Evolutionary conservation across 2,888 invertebrate genomes (phyloP).

Genomic region (Dromius quadrimaculatus): DNA sequence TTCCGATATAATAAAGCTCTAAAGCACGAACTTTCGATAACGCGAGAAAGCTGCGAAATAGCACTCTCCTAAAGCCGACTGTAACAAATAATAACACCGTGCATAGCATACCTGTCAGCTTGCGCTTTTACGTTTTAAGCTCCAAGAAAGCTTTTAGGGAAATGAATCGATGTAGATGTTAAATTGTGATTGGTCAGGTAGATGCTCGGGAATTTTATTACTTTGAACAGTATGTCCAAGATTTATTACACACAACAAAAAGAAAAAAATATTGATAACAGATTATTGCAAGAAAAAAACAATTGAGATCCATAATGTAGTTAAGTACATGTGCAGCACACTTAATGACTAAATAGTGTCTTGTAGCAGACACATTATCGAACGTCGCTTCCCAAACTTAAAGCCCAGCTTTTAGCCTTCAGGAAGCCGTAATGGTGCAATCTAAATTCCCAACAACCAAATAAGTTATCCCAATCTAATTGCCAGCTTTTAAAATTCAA

Average conservation of each 20-base stretch:
- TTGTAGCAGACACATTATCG: no score
- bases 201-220: background rate
- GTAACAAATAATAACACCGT: slow-evolving; percentile 38
- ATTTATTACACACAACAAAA: background rate
- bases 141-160: slow-evolving; percentile 38
- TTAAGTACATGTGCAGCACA: no score
- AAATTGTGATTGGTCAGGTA: slow-evolving; percentile 8
- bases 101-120: slow-evolving; percentile 18
- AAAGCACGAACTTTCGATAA: slow-evolving; percentile 24
- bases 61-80: slow-evolving; percentile 23
- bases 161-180: slow-evolving; percentile 18
- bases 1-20: slow-evolving; percentile 34
- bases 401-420: no score
- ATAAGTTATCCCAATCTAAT: background rate
- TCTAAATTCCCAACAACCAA: background rate
- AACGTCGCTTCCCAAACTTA: no score
- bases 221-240: background rate
- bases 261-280: no score
- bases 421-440: no score
- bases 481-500: slow-evolving; percentile 1
- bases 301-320: no score
- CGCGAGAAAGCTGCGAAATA: slow-evolving; percentile 9
- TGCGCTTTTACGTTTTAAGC: slow-evolving; percentile 19
- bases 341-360: no score
- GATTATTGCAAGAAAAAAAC: no score